Evolutionary conservation across 2,888 invertebrate genomes (phyloP), one percentile per base, ranked within the genome.

Genomic region (Amaurobius ferox): DNA sequence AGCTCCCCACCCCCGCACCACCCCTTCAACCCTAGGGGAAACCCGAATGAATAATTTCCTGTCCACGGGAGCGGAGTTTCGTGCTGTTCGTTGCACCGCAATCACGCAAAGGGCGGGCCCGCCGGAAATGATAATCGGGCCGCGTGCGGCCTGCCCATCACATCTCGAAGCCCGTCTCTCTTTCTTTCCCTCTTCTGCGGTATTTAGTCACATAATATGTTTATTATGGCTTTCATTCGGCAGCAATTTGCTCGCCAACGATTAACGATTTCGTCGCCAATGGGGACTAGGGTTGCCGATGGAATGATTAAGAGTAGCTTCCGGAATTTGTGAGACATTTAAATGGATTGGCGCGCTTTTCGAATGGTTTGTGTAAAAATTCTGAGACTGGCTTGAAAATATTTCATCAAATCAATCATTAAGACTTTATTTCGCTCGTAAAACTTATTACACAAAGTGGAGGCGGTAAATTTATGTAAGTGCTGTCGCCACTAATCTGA

Each of bases 1-100:
- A 79, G 71, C 40, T 6, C 39, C 29, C 64, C 44, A 35, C 28
- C 67, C 40, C 66, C 80, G 67, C 28, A 29, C 67, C 26, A 30
- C 6, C 5, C 2, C 30, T 23, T 29, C 44, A 11, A 40, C 28
- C 19, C 23, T 44, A 62, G 29, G 66, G 72, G 55, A 62, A 71
- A 77, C 44, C 74, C 76, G 83, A 85, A 85, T 85, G 83, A 85
- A 85, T 77, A 85, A 85, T 85, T 85, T 85, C 83, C 83, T 85
- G 83, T 77, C 83, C 40, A 81, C 74, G 74, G 80, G 66, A 81
- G 64, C 81, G 70, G 76, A 23, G 70, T 67, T 83, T 83, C 81
- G 81, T 83, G 81, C 29, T 61, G 68, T 39, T 67, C 80, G 68
- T 61, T 64, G 81, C 66, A 39, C 64, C 67, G 76, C 72, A 77